Conservation (phyloP, 2,113 vertebrate genomes). For the Mesoclemmys tuberculata region DNA sequence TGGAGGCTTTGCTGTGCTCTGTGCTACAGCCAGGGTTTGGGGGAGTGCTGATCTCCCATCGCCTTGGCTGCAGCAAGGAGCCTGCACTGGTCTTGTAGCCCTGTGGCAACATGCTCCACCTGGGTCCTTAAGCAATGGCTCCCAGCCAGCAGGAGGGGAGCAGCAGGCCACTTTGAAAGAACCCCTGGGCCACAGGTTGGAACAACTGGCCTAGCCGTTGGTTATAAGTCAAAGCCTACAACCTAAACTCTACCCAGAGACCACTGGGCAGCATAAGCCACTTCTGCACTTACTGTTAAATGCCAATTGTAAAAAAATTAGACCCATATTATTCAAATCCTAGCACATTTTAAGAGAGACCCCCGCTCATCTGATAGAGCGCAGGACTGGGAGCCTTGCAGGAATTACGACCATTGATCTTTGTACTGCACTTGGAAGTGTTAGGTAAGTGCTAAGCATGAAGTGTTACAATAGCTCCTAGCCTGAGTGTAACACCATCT, state of each 20-base stretch:
- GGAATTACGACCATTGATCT: conserved; percentile 51
- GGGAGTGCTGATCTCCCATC: no score
- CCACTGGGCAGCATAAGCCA: rapidly evolving
- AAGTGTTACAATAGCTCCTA: neutral
- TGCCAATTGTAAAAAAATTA: conserved; percentile 41
- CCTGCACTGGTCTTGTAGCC: no score
- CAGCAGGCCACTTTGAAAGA: no score
- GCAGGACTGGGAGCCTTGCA: neutral
- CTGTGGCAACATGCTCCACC: no score
- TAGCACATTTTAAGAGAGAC: conserved; percentile 1
- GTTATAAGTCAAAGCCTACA: neutral
- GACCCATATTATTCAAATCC: neutral
- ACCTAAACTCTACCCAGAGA: rapidly evolving
- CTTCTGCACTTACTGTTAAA: rapidly evolving
- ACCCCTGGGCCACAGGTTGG: no score
- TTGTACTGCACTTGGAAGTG: neutral
- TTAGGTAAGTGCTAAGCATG: conserved; percentile 13
- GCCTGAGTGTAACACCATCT: neutral
- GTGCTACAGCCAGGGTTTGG: no score
- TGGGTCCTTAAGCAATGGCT: no score
- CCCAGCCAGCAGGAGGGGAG: no score
- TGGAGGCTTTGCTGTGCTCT: no score
- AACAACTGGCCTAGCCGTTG: neutral
- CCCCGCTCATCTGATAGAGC: conserved; percentile 1
- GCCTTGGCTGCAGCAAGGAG: no score